These are phyloP conservation scores for Pelodiscus sinensis DNA, from an alignment of 2,113 vertebrate genomes.

Conservation along the genomic window DNA sequence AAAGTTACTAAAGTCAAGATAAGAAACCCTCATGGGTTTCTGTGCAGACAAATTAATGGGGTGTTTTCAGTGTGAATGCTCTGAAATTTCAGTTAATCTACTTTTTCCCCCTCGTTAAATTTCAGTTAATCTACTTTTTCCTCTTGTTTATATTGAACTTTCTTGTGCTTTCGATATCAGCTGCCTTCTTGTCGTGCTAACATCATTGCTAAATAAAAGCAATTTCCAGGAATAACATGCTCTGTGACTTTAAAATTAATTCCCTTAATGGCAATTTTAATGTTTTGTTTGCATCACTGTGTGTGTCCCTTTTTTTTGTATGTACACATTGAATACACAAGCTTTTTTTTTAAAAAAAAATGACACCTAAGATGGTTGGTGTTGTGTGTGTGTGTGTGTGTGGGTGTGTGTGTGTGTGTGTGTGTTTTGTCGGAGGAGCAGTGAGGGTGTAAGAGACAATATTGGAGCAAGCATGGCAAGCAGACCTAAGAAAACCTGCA, in stretches of 20 bases:
- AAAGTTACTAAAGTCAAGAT: neutral
- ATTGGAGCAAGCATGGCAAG: neutral
- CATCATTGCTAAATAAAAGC: slow-evolving; percentile 72
- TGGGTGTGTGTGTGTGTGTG: neutral
- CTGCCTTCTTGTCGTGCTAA: slow-evolving; percentile 59
- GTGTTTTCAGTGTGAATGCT: slow-evolving; percentile 39
- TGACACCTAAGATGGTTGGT: neutral
- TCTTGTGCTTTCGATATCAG: slow-evolving; percentile 56
- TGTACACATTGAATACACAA: neutral
- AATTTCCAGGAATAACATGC: slow-evolving; percentile 67
- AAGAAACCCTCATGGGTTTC: neutral
- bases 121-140: slow-evolving; percentile 1
- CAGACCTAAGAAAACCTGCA: neutral
- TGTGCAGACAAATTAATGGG: neutral
- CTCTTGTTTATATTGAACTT: slow-evolving; percentile 39
- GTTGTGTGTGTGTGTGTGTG: neutral
- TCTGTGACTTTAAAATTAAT: slow-evolving; percentile 68
- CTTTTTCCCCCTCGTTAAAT: slow-evolving; percentile 8
- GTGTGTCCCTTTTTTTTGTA: neutral
- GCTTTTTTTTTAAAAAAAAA: neutral
- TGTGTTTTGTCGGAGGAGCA: neutral
- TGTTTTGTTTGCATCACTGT: slow-evolving; percentile 4
- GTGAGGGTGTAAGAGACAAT: neutral
- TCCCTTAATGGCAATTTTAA: slow-evolving; percentile 8
- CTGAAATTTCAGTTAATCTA: slow-evolving; percentile 40